Conservation (phyloP, 2,113 vertebrate genomes). For the Octodon degus region DNA sequence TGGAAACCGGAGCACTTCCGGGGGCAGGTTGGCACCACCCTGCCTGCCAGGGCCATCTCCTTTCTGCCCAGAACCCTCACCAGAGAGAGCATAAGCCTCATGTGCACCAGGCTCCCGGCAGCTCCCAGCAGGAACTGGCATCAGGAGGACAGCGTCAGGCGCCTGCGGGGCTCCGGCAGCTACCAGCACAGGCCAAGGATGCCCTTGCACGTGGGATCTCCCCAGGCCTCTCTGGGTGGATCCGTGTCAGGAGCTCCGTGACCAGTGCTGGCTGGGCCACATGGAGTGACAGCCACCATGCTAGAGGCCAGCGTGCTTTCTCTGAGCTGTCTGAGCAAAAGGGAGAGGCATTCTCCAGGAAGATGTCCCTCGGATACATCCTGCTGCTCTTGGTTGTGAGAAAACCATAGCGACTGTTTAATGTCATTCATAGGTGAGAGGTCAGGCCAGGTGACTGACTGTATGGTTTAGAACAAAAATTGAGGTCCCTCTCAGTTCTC, state of each 20-base stretch:
- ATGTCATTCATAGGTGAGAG: background rate
- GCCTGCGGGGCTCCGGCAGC: background rate
- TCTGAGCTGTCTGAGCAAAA: background rate
- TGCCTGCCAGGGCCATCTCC: background rate
- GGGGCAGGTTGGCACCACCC: background rate
- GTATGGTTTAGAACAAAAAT: background rate
- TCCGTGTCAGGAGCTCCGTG: accelerated
- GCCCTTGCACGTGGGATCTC: background rate
- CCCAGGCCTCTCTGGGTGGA: background rate
- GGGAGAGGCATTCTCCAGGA: background rate
- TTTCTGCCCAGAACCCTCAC: too few relatives aligned
- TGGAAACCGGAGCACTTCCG: background rate
- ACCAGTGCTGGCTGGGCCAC: background rate
- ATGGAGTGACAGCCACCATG: background rate
- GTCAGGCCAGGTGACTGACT: background rate
- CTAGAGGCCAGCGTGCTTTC: background rate
- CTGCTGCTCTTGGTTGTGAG: too few relatives aligned
- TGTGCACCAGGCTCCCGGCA: too few relatives aligned
- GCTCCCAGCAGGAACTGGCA: background rate
- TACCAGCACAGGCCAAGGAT: background rate
- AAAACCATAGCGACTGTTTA: background rate
- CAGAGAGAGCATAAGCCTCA: background rate
- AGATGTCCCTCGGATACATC: too few relatives aligned
- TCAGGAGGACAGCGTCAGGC: background rate
- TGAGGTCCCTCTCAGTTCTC: background rate